Conservation (phyloP, 1,140 invertebrate species). For the Brachionus rubens region DNA sequence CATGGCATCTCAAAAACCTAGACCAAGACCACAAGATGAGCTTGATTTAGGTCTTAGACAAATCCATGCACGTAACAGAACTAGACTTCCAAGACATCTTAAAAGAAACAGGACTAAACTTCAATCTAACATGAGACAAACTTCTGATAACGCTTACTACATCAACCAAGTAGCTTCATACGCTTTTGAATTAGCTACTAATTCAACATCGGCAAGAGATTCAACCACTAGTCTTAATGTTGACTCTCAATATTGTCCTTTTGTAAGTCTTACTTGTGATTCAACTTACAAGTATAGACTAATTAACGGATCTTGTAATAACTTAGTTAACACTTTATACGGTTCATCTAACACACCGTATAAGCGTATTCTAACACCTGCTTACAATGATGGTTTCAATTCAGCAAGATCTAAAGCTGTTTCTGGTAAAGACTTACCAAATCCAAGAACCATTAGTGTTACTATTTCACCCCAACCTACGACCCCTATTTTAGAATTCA, state of each 20-base stretch:
- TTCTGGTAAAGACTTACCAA: neutral
- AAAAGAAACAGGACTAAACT: slow-evolving; percentile 10
- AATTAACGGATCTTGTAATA: slow-evolving; percentile 79
- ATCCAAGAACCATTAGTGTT: slow-evolving; percentile 1
- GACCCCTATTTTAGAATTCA: neutral
- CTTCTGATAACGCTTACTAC: neutral
- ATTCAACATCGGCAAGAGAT: slow-evolving; percentile 8
- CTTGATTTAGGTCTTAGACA: neutral
- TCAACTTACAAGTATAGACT: slow-evolving; percentile 64
- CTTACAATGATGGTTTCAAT: slow-evolving; percentile 64
- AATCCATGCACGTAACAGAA: slow-evolving; percentile 7
- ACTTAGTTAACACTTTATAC: slow-evolving; percentile 72
- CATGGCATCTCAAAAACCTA: too few species aligned
- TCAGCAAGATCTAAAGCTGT: slow-evolving; percentile 10
- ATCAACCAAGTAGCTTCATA: slow-evolving; percentile 21
- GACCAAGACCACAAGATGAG: neutral
- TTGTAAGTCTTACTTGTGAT: slow-evolving; percentile 4
- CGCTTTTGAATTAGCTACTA: neutral
- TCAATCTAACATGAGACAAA: slow-evolving; percentile 5
- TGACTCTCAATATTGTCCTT: slow-evolving; percentile 22
- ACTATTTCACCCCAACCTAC: neutral
- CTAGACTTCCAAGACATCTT: neutral
- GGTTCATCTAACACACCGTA: slow-evolving; percentile 74
- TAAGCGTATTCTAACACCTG: slow-evolving; percentile 72
- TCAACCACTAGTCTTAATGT: neutral